Evolutionary conservation across 1,140 invertebrate species (phyloP), one percentile per base, ranked within the genome.

Genomic region (Frieseomelitta varia): DNA sequence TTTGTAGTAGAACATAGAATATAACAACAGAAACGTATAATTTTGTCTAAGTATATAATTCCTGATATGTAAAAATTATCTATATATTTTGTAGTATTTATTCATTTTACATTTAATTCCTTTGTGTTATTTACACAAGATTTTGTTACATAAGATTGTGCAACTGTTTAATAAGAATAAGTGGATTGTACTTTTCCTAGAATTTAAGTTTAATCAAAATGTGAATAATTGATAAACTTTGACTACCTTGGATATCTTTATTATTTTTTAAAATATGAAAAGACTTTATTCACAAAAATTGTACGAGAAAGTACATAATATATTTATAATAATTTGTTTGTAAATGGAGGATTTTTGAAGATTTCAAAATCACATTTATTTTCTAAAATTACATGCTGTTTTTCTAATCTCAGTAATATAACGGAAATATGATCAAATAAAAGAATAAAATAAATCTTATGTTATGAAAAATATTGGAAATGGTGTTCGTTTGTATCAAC

Each of bases 1-100:
- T 77, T 69, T 58, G 21, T 69, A 69, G 27, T 51, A 77, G n/a
- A 47, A 51, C 21, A 30, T 39, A 73, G 69, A 58, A 27, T 47
- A 39, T 82, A 81, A n/a, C 19, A 47, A 63, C 3, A 53, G 24
- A 58, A 39, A 21, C 39, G 55, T 51, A 53, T 56, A 10, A 30
- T 76, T 82, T 68, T 21, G 34, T 67, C 51, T 56, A 24, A 76
- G 47, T 6, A n/a, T 67, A 27, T 24, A 55, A 15, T 74, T 74
- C 27, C 11, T 73, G 24, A 63, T 39, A 55, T 75, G 34, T 63
- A 30, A 73, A 73, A 63, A 34, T 51, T 24, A 65, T 27, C 30
- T 75, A 56, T 51, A 55, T 55, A 27, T 75, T 39, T 17, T 19
- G 24, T 47, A 76, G 27, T 63, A 58, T 73, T 51, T 53, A 39